These are phyloP conservation scores for Bubalus kerabau DNA, from an alignment of 2,113 vertebrate genomes.

Conservation along the genomic window DNA sequence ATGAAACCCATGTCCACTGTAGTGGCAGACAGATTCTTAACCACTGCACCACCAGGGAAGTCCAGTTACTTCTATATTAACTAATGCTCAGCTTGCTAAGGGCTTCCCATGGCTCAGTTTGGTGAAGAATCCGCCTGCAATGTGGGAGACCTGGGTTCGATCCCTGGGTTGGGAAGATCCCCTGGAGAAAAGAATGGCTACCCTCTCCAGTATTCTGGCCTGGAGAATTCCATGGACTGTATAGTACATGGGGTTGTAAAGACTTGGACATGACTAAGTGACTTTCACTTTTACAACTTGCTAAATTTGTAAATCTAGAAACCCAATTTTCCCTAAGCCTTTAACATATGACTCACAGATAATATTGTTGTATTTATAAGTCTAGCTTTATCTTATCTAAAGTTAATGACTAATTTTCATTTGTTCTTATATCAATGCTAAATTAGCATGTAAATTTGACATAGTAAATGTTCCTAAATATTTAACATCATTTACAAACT, in stretches of 20 bases:
- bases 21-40: neutral
- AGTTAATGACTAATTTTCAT: neutral
- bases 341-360: neutral
- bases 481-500: slow-evolving; percentile 26
- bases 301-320: slow-evolving; percentile 2
- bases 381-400: neutral
- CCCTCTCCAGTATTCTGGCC: neutral
- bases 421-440: neutral
- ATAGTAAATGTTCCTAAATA: neutral
- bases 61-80: neutral
- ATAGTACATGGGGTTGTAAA: neutral
- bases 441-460: slow-evolving; percentile 15
- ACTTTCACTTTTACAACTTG: neutral
- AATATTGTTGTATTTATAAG: neutral
- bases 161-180: neutral
- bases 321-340: neutral
- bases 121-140: neutral
- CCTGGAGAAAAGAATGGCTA: neutral
- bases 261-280: neutral
- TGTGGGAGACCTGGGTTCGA: neutral
- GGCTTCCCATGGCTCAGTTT: neutral
- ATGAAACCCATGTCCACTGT: neutral
- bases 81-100: neutral
- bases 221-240: neutral
- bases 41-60: neutral